Conservation (phyloP, 2,888 invertebrate genomes). For the Andrena chrysosceles region DNA sequence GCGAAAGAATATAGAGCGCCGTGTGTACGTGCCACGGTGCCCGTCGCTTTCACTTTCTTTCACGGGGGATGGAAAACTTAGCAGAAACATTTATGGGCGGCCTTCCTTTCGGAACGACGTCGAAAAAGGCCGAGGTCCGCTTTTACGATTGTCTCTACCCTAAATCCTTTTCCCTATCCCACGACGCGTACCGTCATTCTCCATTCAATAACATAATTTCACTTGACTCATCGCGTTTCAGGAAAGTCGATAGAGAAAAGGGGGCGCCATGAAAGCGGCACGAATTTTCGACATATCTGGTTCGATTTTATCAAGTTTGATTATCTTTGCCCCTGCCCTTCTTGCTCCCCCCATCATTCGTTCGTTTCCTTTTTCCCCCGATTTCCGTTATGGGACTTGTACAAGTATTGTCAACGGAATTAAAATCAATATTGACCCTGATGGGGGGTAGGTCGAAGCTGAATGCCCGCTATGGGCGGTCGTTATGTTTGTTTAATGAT, state of each 20-base stretch:
- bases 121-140: conserved; percentile 1
- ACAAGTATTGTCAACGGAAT: too few relatives aligned
- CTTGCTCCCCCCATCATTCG: not conserved
- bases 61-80: conserved; percentile 33
- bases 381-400: too few relatives aligned
- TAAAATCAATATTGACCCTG: too few relatives aligned
- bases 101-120: conserved; percentile 26
- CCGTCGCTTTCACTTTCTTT: conserved; percentile 43
- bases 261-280: conserved; percentile 20
- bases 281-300: not conserved
- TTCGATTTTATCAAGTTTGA: conserved; percentile 36
- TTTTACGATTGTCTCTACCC: conserved; percentile 54
- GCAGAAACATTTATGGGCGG: conserved; percentile 52
- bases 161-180: conserved; percentile 29
- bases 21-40: conserved; percentile 31
- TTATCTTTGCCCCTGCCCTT: not conserved
- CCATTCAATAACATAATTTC: conserved; percentile 48
- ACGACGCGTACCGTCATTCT: conserved; percentile 37
- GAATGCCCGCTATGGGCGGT: too few relatives aligned
- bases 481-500: too few relatives aligned
- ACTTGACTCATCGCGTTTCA: conserved; percentile 32
- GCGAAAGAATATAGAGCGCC: conserved; percentile 57
- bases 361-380: too few relatives aligned
- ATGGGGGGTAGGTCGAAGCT: too few relatives aligned
- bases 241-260: conserved; percentile 14